Evolutionary conservation across 2,888 invertebrate species (phyloP).

Genomic region (Meteorus colon): DNA sequence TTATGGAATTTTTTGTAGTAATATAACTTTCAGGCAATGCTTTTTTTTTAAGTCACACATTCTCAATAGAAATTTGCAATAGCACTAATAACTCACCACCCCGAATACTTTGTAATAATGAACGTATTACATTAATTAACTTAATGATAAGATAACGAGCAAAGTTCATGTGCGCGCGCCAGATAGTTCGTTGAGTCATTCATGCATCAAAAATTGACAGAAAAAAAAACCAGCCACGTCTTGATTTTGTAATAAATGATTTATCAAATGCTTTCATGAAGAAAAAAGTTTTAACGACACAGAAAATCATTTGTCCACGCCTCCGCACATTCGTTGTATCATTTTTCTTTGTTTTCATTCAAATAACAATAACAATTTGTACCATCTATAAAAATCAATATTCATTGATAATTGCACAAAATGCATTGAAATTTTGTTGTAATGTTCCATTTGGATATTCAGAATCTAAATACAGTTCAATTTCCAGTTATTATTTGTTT

Average conservation of each 20-base stretch:
- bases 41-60: not conserved
- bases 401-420: not conserved
- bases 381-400: not conserved
- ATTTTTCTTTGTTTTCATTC: not conserved
- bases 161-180: slow-evolving; percentile 6
- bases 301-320: slow-evolving; percentile 2
- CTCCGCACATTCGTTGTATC: not conserved
- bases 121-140: not conserved
- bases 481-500: not conserved
- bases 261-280: not conserved
- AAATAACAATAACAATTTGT: not conserved
- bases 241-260: not conserved
- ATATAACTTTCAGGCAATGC: not conserved
- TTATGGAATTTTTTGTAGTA: not conserved
- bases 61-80: not conserved
- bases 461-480: too few relatives aligned
- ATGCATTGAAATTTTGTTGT: too few relatives aligned
- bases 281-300: not conserved
- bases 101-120: not conserved
- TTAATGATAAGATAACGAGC: not conserved
- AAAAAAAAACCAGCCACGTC: not conserved
- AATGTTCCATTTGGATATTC: too few relatives aligned
- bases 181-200: not conserved
- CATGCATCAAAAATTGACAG: not conserved
- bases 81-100: not conserved